Base-by-base conservation (phyloP, 2,797 vertebrate genomes). In the Smutsia gigantea region DNA sequence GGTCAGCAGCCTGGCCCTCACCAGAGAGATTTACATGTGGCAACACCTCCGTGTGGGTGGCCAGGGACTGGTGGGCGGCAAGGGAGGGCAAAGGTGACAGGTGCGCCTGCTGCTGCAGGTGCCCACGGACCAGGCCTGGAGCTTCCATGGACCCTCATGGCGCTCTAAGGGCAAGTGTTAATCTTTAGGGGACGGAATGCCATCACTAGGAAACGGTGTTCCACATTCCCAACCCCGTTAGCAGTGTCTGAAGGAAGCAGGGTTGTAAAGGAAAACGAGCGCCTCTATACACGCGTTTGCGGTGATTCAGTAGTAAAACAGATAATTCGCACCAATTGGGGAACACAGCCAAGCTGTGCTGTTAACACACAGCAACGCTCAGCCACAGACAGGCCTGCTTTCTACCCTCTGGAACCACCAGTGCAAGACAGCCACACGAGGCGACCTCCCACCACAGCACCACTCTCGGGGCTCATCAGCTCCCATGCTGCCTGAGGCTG, bases 21-120 rank as follows among this genome's bases (percentile, higher is more conserved):
- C 59, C 37, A 68, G 18, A 0, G 0, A 53, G 74, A 85, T 1
- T 53, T 63, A 64, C 53, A 27, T 1, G 23, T 0, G 25, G 57
- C 85, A 49, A 92, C 31, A 23, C 37, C 49, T 37, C 84, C 25
- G 7, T 0, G 7, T 12, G 34, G 66, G 14, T 17, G 31, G 68
- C 77, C 29, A 7, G 39, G 27, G 8, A 13, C n/a, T 4, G 15
- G 21, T 6, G 18, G 39, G 77, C 31, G 85, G 82, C 19, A 18
- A 71, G 39, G 3, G 74, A 21, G 59, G 39, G 46, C 34, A 29
- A 11, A 27, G 55, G 29, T 11, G 1, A 1, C 31, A 39, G 39
- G 34, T 5, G 0, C 27, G n/a, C 63, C n/a, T 53, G 5, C 15
- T 1, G 25, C 23, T 0, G 1, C 0, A 0, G 2, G 18, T 19